Evolutionary conservation across 2,113 vertebrate species (phyloP).

Genomic region (Spea bombifrons): DNA sequence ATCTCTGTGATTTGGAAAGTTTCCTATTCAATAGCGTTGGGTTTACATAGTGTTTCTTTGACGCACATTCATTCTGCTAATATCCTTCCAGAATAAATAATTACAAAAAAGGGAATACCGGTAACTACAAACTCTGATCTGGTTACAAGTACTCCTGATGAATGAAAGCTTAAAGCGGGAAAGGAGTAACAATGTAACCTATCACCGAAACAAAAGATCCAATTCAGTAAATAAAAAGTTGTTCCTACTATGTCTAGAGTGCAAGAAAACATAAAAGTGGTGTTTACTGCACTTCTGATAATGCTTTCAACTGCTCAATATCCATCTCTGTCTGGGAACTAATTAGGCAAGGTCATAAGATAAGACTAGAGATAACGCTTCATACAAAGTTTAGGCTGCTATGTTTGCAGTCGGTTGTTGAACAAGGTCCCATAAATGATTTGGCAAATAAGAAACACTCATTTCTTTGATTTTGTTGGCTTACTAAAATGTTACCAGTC

Average conservation of each 20-base stretch:
- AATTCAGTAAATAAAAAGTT: no score
- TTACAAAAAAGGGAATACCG: no score
- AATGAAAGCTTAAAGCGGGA: no score
- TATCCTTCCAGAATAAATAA: no score
- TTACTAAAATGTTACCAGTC: neutral
- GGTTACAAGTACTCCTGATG: no score
- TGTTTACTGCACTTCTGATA: constrained; percentile 8
- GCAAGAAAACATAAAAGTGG: neutral
- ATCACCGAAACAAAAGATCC: no score
- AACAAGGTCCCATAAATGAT: constrained; percentile 16
- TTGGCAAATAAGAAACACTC: constrained; percentile 4
- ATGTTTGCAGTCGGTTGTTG: constrained; percentile 17
- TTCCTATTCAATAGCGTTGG: no score
- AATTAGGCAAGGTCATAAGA: constrained; percentile 12
- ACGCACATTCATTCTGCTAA: no score
- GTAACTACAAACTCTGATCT: no score
- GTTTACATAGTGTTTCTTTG: no score
- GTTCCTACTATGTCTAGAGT: neutral
- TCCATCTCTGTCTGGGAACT: neutral
- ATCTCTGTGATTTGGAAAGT: no score
- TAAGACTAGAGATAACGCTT: constrained; percentile 13
- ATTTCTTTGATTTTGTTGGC: neutral
- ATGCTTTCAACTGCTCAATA: neutral
- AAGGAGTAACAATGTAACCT: no score
- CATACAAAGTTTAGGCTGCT: constrained; percentile 14